Conservation (phyloP, 2,113 vertebrate species). For the Lophotis ruficrista region DNA sequence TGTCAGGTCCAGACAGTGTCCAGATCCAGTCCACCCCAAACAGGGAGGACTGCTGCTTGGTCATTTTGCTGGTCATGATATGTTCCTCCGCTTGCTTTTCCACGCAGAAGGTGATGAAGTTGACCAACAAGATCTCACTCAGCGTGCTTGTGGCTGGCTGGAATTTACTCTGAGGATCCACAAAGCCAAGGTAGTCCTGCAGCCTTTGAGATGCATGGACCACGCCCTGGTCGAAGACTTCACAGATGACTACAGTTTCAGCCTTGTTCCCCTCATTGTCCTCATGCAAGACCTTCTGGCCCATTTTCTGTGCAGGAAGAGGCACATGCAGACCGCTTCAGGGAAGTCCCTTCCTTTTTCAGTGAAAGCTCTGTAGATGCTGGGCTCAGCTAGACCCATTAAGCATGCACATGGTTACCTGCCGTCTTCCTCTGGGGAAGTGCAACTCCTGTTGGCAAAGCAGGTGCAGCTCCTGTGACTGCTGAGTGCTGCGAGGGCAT, state of each 20-base stretch:
- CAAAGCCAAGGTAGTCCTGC: conserved; percentile 67
- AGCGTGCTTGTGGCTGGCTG: conserved; percentile 4
- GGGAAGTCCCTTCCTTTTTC: neutral
- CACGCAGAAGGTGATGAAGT: conserved; percentile 65
- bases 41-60: conserved; percentile 62
- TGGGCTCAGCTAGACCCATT: neutral
- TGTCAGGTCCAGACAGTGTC: conserved; percentile 55
- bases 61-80: conserved; percentile 67
- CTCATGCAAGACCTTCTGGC: conserved; percentile 44
- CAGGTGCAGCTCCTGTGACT: neutral
- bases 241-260: conserved; percentile 11
- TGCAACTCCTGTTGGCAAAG: neutral
- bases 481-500: neutral
- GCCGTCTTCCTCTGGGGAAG: neutral
- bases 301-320: conserved; percentile 13
- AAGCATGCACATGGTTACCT: neutral
- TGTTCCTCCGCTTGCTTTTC: conserved; percentile 32
- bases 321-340: neutral
- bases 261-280: neutral
- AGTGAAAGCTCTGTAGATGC: neutral
- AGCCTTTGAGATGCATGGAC: conserved; percentile 53
- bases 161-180: conserved; percentile 67
- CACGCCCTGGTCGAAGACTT: conserved; percentile 60
- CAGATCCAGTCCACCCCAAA: conserved; percentile 67
- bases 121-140: conserved; percentile 67